Base-by-base conservation (phyloP, 2,113 vertebrate genomes). In the Crocuta crocuta region DNA sequence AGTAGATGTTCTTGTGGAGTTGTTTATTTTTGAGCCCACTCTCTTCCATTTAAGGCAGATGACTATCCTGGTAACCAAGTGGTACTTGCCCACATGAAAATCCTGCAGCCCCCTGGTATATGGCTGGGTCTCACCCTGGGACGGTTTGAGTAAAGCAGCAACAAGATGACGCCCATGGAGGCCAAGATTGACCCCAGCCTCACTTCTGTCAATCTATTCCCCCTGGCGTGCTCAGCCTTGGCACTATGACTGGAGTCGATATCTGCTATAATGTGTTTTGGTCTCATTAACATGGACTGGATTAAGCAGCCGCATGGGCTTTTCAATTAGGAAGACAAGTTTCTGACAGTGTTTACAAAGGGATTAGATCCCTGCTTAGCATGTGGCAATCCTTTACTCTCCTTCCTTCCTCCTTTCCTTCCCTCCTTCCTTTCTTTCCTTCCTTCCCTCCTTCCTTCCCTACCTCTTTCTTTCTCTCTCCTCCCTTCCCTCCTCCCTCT, bases 301-400 rank as follows among this genome's bases (percentile, higher is more conserved):
- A 98, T 98, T 98, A 97, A 94, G 39, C 84, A 63, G 84, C 82
- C 91, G 2, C 97, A 92, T 71, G 97, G 94, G 97, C 85, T 98
- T 98, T 97, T 98, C 98, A 98, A 97, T 98, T 97, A 98, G 96
- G 97, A 96, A 93, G 93, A 97, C 89, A 95, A 28, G 91, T 91
- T 96, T 93, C 97, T 92, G 94, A 95, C 95, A 53, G 89, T 96
- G 94, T 98, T 98, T 98, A 97, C 98, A 86, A 88, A 97, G 95
- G 95, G 81, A 97, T 98, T 96, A 98, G 89, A 48, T 80, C 65
- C 43, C 92, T 45, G 50, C 31, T 96, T 83, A 94, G 92, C 89
- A 21, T 55, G 79, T 53, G 68, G 78, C 70, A 80, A 86, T 88
- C 83, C n/a, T 74, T 55, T 23, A 10, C 68, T n/a, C n/a, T 50